These are phyloP conservation scores for Gavialis gangeticus DNA, from an alignment of 2,113 vertebrate species.

Conservation along the genomic window DNA sequence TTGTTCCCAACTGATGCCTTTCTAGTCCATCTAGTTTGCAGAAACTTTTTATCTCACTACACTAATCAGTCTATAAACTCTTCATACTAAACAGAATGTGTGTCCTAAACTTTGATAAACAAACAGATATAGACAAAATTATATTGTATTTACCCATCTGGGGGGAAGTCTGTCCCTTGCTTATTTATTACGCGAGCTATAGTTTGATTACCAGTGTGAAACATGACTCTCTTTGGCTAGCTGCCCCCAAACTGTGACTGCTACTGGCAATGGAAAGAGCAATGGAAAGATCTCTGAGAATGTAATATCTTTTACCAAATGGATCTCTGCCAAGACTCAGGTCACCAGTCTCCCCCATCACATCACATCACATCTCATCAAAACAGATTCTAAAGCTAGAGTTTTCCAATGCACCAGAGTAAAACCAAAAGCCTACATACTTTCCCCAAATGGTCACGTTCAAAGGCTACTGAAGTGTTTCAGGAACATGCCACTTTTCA, in stretches of 20 bases:
- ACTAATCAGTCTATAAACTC: background rate
- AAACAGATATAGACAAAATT: slow-evolving; percentile 56
- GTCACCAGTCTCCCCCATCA: slow-evolving; percentile 65
- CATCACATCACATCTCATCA: slow-evolving; percentile 72
- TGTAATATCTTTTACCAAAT: slow-evolving; percentile 76
- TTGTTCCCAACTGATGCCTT: slow-evolving; percentile 19
- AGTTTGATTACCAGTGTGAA: slow-evolving; percentile 74
- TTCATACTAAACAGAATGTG: slow-evolving; percentile 43
- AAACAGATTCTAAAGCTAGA: slow-evolving; percentile 64
- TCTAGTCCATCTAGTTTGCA: slow-evolving; percentile 58
- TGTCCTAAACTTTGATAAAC: slow-evolving; percentile 42
- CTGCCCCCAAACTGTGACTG: slow-evolving; percentile 73
- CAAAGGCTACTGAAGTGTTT: slow-evolving; percentile 39
- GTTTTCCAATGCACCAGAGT: slow-evolving; percentile 38
- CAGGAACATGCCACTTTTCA: background rate
- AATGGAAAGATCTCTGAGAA: slow-evolving; percentile 81
- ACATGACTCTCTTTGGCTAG: slow-evolving; percentile 71
- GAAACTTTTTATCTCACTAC: slow-evolving; percentile 27
- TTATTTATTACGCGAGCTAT: slow-evolving; percentile 74
- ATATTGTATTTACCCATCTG: slow-evolving; percentile 40
- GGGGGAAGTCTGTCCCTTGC: slow-evolving; percentile 56
- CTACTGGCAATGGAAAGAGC: slow-evolving; percentile 77
- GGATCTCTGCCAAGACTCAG: slow-evolving; percentile 73
- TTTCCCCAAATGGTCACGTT: background rate
- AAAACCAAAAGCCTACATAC: slow-evolving; percentile 48